Conservation (phyloP, 1,140 invertebrate genomes). For the Amyelois transitella region DNA sequence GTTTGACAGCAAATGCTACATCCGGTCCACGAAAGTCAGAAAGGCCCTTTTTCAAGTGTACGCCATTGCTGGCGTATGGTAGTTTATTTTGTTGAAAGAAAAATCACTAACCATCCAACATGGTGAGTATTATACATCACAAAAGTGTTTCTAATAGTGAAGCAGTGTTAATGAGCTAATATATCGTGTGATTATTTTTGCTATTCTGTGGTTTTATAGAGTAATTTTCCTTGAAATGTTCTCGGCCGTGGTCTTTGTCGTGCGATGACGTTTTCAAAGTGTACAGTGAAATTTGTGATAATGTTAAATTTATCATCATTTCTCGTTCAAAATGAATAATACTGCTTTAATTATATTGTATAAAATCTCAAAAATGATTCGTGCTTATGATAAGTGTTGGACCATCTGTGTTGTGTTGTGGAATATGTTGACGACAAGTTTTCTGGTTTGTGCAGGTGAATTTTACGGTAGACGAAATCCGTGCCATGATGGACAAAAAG, state of each 20-base stretch:
- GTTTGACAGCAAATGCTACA: conserved; percentile 47
- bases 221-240: conserved; percentile 32
- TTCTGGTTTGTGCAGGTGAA: conserved; percentile 89
- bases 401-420: conserved; percentile 44
- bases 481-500: conserved; percentile 99
- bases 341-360: not conserved
- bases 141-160: conserved; percentile 43
- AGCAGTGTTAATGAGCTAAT: conserved; percentile 26
- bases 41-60: conserved; percentile 81
- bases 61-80: conserved; percentile 89
- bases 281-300: conserved; percentile 24
- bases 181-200: conserved; percentile 51
- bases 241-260: conserved; percentile 48
- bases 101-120: conserved; percentile 90
- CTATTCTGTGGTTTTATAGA: conserved; percentile 28
- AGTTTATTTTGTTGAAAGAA: conserved; percentile 78
- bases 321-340: not conserved
- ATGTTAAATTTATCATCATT: not conserved
- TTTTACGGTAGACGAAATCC: conserved; percentile 99
- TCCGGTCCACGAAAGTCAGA: conserved; percentile 48
- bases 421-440: conserved; percentile 37
- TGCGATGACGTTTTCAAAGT: conserved; percentile 64
- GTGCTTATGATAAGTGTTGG: conserved; percentile 38
- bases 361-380: conserved; percentile 22
- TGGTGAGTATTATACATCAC: conserved; percentile 79